These are phyloP conservation scores for Campylomormyrus tamandua DNA, from an alignment of 2,113 vertebrate species.

Conservation along the genomic window DNA sequence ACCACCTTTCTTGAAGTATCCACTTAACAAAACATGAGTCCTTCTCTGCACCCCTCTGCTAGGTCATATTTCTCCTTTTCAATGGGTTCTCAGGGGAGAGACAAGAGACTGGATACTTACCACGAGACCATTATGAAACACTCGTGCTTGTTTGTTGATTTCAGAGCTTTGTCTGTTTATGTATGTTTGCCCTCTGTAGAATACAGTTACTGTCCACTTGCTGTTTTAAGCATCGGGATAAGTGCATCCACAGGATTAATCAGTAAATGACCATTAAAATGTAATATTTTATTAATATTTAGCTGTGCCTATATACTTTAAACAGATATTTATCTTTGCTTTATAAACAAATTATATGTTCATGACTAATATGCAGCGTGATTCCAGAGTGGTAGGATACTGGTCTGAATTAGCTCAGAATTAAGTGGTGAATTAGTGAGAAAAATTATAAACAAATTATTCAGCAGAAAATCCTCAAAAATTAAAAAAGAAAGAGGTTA, in stretches of 20 bases:
- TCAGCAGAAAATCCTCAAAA: background rate
- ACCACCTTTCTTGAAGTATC: background rate
- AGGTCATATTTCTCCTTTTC: background rate
- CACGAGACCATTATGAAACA: background rate
- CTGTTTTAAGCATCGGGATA: background rate
- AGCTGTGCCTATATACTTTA: background rate
- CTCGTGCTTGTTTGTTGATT: background rate
- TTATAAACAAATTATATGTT: conserved; percentile 4
- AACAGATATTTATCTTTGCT: conserved; percentile 6
- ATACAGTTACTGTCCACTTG: background rate
- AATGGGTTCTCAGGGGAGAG: background rate
- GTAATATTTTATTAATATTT: background rate
- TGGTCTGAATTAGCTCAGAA: conserved; percentile 12
- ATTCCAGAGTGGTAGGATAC: background rate
- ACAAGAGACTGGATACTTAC: background rate
- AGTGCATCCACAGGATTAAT: background rate
- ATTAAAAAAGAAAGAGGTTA: background rate
- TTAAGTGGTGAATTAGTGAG: conserved; percentile 9
- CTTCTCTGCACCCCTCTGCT: background rate
- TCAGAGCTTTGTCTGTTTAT: background rate
- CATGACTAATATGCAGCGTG: background rate
- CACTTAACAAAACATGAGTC: background rate
- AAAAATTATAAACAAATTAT: background rate
- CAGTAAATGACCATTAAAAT: background rate
- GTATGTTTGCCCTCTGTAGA: background rate